These are phyloP conservation scores for Agrypnia vestita DNA, from an alignment of 1,140 invertebrate genomes.

Conservation along the genomic window DNA sequence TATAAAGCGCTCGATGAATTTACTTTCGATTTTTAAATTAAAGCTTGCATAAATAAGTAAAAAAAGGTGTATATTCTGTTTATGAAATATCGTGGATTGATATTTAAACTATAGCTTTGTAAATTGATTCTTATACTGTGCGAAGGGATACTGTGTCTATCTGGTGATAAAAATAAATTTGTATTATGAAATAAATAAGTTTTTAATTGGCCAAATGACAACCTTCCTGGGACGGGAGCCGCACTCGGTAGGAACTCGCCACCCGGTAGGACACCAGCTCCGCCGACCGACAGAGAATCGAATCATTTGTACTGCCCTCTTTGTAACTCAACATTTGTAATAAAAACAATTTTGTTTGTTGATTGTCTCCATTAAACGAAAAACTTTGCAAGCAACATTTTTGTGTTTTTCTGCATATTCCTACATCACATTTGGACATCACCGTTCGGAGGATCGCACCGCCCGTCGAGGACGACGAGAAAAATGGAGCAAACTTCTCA, in stretches of 20 bases:
- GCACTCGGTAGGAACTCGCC: neutral
- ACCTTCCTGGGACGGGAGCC: neutral
- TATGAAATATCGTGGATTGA: conserved; percentile 66
- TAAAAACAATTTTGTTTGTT: conserved; percentile 46
- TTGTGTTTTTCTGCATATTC: neutral
- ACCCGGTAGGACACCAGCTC: neutral
- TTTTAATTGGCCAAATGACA: conserved; percentile 55
- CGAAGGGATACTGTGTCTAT: conserved; percentile 75
- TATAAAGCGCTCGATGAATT: conserved; percentile 72
- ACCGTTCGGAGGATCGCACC: neutral
- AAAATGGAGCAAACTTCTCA: no score
- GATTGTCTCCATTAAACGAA: conserved; percentile 49
- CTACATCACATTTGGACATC: neutral
- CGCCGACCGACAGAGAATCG: neutral
- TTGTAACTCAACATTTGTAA: conserved; percentile 48
- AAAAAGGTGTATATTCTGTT: conserved; percentile 74
- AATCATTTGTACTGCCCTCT: conserved; percentile 45
- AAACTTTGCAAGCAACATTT: conserved; percentile 45
- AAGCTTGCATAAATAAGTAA: conserved; percentile 72
- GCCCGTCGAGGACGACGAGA: no score
- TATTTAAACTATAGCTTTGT: conserved; percentile 76
- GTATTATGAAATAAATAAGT: conserved; percentile 70
- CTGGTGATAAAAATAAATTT: conserved; percentile 74
- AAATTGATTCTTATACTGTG: conserved; percentile 74
- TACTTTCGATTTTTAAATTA: conserved; percentile 68